Base-by-base conservation (phyloP, 2,888 invertebrate species). In the Gandaritis pyraliata region DNA sequence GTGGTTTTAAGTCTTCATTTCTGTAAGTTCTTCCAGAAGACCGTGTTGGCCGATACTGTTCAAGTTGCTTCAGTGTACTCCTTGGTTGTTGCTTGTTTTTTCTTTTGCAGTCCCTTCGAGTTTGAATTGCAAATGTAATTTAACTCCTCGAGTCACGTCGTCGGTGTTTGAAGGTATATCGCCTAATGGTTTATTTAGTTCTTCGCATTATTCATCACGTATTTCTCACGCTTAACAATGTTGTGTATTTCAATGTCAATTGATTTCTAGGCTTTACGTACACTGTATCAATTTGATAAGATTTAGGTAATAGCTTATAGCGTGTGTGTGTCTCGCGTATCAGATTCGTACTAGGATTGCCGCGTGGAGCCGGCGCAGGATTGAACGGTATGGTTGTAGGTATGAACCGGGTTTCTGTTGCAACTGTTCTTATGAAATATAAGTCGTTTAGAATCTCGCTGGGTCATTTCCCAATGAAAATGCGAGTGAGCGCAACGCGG, bases 401-500 rank as follows among this genome's bases (percentile, higher is more conserved):
- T 54, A 50, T 49, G 58, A 29, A 49, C 30, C 48, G 33, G 65
- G 72, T 57, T 61, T 54, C 79, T 82, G 80, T 80, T 82, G 83
- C 78, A 84, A 81, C 71, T 69, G 61, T 58, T 77, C 85, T 90
- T 88, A 85, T 85, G 90, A 90, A 90, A 90, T 87, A 84, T 87
- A 85, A 86, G 82, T 83, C 83, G 87, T 81, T 86, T 85, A 90
- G 91, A 88, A 85, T 83, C 72, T 76, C 74, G 87, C 89, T 89
- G 89, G 80, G 91, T 59, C 64, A 64, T 64, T 59, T 64, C 64
- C 59, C 59, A 88, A 91, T 88, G 83, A 73, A 81, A 80, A 72
- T 82, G 87, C 88, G 87, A 90, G 83, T 89, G 88, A 89, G 82
- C 86, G 90, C 86, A 87, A 84, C 81, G 83, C 78, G 90, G 91